Evolutionary conservation across 2,888 invertebrate genomes (phyloP).

Genomic region (Aquatica leii): DNA sequence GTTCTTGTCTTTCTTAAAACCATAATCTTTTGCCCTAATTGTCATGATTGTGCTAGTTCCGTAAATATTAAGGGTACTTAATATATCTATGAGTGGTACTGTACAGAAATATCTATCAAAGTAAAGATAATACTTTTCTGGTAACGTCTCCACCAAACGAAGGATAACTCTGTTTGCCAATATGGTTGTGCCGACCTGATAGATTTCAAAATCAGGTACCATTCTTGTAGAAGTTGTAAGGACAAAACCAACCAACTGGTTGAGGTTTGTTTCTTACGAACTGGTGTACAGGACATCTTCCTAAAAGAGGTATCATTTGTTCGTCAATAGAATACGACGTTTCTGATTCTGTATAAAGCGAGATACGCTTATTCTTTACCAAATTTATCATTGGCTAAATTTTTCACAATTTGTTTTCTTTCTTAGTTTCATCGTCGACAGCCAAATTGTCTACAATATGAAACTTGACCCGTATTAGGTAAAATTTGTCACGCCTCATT

Average conservation of each 20-base stretch:
- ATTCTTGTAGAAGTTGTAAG: too few species aligned
- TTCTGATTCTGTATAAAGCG: neutral
- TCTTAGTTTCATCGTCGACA: slow-evolving; percentile 34
- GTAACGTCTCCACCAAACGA: neutral
- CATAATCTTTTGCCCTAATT: neutral
- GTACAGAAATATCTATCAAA: neutral
- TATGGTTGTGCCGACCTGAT: neutral
- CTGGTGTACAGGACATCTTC: slow-evolving; percentile 1
- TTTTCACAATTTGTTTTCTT: slow-evolving; percentile 45
- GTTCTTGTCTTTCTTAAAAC: neutral
- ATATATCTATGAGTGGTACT: neutral
- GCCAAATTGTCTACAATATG: slow-evolving; percentile 35
- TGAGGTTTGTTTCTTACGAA: slow-evolving; percentile 9
- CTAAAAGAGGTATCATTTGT: neutral
- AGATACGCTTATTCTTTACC: neutral
- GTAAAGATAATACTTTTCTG: neutral
- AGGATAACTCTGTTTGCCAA: neutral
- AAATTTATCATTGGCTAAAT: too few species aligned
- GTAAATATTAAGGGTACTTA: neutral
- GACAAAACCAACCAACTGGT: too few species aligned
- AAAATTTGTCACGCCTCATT: slow-evolving; percentile 32
- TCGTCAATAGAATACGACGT: slow-evolving; percentile 7
- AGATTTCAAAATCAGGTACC: neutral
- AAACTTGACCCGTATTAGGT: slow-evolving; percentile 37
- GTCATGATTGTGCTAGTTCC: neutral